Base-by-base conservation (phyloP, 2,888 invertebrate species). In the Agapetus fuscipes region DNA sequence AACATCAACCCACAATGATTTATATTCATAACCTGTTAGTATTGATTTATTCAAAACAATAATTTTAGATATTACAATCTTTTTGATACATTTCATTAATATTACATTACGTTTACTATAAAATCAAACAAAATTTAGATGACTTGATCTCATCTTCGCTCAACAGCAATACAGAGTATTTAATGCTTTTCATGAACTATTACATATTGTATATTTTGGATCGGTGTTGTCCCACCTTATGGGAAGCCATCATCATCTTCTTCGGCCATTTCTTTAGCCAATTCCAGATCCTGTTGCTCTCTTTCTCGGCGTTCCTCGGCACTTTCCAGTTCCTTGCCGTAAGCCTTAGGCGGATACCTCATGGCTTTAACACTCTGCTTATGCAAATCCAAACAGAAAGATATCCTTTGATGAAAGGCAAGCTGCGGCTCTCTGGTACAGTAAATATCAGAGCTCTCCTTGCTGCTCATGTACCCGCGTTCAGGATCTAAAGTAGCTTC, bases 191-290 rank as follows among this genome's bases (percentile, higher is more conserved):
- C n/a, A n/a, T n/a, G n/a, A n/a, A n/a, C n/a, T n/a, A n/a, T n/a
- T n/a, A n/a, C n/a, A n/a, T n/a, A n/a, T n/a, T n/a, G n/a, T n/a
- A n/a, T n/a, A n/a, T n/a, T n/a, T n/a, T n/a, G n/a, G n/a, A n/a
- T n/a, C n/a, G n/a, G n/a, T n/a, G n/a, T n/a, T n/a, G n/a, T n/a
- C n/a, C n/a, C n/a, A n/a, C n/a, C 53, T 63, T 55, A 70, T 56
- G 70, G 70, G 57, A 85, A 86, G 49, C 85, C 85, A 68, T 93
- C 93, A 71, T 96, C 95, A 63, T 98, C 97, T 59, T 98, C 97
- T 58, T 98, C 98, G 5, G 96, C 96, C 86, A 98, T 94, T 69
- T 98, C 97, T 62, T 97, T 98, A n/a, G 98, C 98, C 53, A 96
- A 72, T 61, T 98, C 98, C 55, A 98, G 71, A 65, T 99, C 98